Conservation (phyloP, 2,113 vertebrate genomes). For the Garra rufa region DNA sequence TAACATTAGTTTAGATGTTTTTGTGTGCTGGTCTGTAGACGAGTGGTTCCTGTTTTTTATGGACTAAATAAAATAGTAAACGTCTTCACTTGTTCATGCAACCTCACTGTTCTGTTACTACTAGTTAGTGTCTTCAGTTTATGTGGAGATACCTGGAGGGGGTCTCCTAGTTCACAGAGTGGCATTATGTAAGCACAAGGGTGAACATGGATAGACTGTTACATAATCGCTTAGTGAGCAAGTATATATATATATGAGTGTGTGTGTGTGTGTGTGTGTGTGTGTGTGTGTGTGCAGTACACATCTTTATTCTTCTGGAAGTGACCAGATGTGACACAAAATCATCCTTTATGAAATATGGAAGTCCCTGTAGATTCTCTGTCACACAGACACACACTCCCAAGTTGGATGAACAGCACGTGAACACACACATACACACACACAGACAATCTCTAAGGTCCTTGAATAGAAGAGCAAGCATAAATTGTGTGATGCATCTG, state of each 20-base stretch:
- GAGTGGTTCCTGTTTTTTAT: conserved; percentile 6
- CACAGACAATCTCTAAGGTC: conserved; percentile 7
- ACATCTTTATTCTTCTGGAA: conserved; percentile 55
- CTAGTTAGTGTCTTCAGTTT: conserved; percentile 35
- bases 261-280: conserved; percentile 26
- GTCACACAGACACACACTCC: conserved; percentile 10
- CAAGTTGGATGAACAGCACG: conserved; percentile 29
- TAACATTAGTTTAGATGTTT: neutral
- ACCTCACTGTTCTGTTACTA: conserved; percentile 36
- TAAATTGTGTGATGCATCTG: conserved; percentile 30
- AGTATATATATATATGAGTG: conserved; percentile 30
- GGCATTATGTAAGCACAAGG: conserved; percentile 55
- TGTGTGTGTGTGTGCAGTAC: conserved; percentile 11
- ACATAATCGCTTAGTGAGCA: conserved; percentile 43
- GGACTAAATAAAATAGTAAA: conserved; percentile 10
- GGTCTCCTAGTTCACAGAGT: conserved; percentile 53
- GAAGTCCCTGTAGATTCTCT: conserved; percentile 38
- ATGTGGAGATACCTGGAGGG: conserved; percentile 48
- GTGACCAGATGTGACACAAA: conserved; percentile 54
- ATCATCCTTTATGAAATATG: conserved; percentile 52
- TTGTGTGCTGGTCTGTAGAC: conserved; percentile 14
- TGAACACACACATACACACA: neutral
- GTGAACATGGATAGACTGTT: conserved; percentile 49
- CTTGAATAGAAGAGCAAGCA: conserved; percentile 40
- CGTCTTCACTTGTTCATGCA: conserved; percentile 12